A percentile compares a stretch with the other conserved stretches of the same genome.
Conservation (phyloP, 2,797 vertebrate genomes). For the Mormyrops boulengeri region DNA sequence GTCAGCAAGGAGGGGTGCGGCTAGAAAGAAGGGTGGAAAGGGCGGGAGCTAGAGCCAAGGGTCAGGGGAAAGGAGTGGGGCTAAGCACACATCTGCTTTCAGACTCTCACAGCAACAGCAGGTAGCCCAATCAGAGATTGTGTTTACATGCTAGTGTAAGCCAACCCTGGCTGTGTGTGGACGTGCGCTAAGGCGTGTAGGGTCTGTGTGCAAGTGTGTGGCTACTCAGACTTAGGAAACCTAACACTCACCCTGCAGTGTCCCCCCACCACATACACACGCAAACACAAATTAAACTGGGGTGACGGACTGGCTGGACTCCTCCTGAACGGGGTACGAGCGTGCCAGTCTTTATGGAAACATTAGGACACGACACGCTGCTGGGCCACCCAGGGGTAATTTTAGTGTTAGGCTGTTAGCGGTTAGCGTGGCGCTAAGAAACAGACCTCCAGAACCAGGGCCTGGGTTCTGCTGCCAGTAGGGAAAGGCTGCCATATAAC, state of each 20-base stretch:
- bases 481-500: neutral
- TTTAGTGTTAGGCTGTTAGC: neutral
- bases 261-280: neutral
- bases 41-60: too few relatives aligned
- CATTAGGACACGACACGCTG: neutral
- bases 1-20: too few relatives aligned
- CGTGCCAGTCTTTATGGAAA: neutral
- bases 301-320: neutral
- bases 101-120: neutral
- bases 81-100: neutral
- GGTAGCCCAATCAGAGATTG: neutral
- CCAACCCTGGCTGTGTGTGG: neutral
- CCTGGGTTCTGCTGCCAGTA: neutral
- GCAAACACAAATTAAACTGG: neutral
- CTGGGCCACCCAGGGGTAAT: neutral
- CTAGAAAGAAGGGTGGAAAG: too few relatives aligned
- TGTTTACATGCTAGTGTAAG: neutral
- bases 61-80: conserved; percentile 30
- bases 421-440: neutral
- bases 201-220: conserved; percentile 39
- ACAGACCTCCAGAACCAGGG: neutral
- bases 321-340: neutral
- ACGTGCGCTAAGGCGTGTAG: conserved; percentile 9
- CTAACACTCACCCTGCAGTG: neutral
- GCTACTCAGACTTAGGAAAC: neutral